A percentile compares a stretch with the other conserved stretches of the same genome.
Evolutionary conservation across 2,888 invertebrate species (phyloP).

Genomic region (Morpho helenor): DNA sequence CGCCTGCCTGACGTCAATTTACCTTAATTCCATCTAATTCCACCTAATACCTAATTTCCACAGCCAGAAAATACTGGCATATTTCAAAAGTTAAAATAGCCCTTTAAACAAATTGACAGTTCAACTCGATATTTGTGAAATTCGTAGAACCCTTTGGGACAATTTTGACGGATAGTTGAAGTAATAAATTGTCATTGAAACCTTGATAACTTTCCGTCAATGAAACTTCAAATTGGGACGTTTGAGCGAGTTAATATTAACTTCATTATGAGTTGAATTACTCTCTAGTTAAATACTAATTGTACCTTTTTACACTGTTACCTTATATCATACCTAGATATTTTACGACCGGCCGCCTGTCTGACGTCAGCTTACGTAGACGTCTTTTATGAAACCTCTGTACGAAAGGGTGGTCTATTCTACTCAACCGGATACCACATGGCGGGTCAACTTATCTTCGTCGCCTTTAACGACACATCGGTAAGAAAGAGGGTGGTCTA

Average conservation of each 20-base stretch:
- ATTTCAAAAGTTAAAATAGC: constrained; percentile 31
- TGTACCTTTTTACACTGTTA: constrained; percentile 55
- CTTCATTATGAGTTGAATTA: constrained; percentile 73
- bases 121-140: constrained; percentile 63
- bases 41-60: constrained; percentile 17
- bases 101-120: constrained; percentile 60
- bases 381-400: too few species aligned
- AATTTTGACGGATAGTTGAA: constrained; percentile 75
- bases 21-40: too few species aligned
- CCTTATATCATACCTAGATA: too few species aligned
- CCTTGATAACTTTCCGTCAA: constrained; percentile 66
- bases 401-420: background rate
- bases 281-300: constrained; percentile 65
- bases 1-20: too few species aligned
- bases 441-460: too few species aligned
- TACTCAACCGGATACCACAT: too few species aligned
- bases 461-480: too few species aligned
- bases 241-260: constrained; percentile 64
- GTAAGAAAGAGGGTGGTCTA: too few species aligned
- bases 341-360: too few species aligned
- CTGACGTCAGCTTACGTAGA: too few species aligned
- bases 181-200: constrained; percentile 76
- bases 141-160: constrained; percentile 62
- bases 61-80: constrained; percentile 31
- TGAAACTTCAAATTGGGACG: constrained; percentile 62